These are phyloP conservation scores for Acanthaster planci DNA, from an alignment of 35 echinoderm and acorn worm species.

Conservation along the genomic window DNA sequence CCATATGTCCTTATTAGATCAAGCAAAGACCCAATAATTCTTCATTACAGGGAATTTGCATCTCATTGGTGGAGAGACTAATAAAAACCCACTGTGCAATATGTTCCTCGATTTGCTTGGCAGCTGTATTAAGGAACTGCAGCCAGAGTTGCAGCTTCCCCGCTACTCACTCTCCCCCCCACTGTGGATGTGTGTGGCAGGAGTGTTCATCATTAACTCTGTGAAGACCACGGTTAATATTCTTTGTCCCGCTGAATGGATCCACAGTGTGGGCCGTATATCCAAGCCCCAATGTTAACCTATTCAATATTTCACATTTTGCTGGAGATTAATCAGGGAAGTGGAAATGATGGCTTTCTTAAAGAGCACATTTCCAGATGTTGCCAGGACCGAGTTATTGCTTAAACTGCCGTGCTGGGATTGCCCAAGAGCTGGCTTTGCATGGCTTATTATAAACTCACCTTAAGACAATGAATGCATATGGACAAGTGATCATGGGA, in stretches of 20 bases:
- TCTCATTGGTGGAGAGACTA: slow-evolving; percentile 4
- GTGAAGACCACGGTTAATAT: background rate
- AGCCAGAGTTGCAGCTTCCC: too few relatives aligned
- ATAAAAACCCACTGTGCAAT: slow-evolving; percentile 28
- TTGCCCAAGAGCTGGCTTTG: background rate
- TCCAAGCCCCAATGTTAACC: slow-evolving; percentile 19
- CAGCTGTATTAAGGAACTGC: too few relatives aligned
- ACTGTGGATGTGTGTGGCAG: background rate
- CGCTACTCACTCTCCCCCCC: background rate
- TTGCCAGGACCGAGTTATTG: background rate
- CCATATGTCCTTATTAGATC: slow-evolving; percentile 27
- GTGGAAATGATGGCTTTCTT: slow-evolving; percentile 31
- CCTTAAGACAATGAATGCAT: slow-evolving; percentile 1
- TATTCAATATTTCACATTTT: slow-evolving; percentile 1
- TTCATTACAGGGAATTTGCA: slow-evolving; percentile 22
- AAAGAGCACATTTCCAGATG: slow-evolving; percentile 28
- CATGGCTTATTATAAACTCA: background rate
- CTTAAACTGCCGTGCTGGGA: slow-evolving; percentile 8
- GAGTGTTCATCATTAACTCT: slow-evolving; percentile 27
- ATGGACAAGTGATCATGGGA: slow-evolving; percentile 11
- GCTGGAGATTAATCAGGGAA: slow-evolving; percentile 6
- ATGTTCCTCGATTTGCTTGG: background rate
- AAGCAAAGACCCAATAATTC: slow-evolving; percentile 23
- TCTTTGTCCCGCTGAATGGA: slow-evolving; percentile 6
- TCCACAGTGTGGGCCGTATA: background rate